phyloP scores from a whole-genome alignment of 64 coral and sea anemone genomes.

The Porites lutea region DNA sequence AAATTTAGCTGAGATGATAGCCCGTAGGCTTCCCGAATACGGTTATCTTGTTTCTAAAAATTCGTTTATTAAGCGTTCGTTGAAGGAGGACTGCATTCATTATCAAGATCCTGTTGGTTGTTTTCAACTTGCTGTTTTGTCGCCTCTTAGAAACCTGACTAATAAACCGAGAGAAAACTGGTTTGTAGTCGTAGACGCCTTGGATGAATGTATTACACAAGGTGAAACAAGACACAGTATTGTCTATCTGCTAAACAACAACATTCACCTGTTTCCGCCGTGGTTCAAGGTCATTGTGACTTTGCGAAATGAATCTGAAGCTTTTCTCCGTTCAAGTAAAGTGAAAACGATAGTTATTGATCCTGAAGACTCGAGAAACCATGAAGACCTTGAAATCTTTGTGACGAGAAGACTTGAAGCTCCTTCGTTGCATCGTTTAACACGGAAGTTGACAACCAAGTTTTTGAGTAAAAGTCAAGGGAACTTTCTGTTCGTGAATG shows the following conservation, averaged over 20 bases:
- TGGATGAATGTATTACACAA: constrained; percentile 65
- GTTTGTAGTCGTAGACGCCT: constrained; percentile 49
- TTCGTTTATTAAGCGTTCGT: not conserved
- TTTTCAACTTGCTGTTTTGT: constrained; percentile 45
- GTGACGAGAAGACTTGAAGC: constrained; percentile 20
- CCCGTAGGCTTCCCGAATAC: constrained; percentile 41
- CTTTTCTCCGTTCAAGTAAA: constrained; percentile 7
- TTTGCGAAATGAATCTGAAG: constrained; percentile 43
- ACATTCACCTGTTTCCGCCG: constrained; percentile 2
- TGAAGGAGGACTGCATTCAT: constrained; percentile 13
- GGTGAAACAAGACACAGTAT: constrained; percentile 36
- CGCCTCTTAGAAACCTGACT: constrained; percentile 23
- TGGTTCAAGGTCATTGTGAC: constrained; percentile 77
- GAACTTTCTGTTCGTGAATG: constrained; percentile 76
- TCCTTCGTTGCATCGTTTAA: not conserved
- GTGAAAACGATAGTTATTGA: constrained; percentile 9
- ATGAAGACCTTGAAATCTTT: constrained; percentile 61
- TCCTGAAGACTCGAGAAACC: constrained; percentile 54
- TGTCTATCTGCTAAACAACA: constrained; percentile 42
- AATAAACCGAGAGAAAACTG: not conserved
- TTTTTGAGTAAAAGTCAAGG: constrained; percentile 65
- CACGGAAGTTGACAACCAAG: not conserved
- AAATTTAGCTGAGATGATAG: constrained; percentile 58
- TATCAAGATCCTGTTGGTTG: constrained; percentile 41
- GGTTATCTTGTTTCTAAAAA: constrained; percentile 14